Conservation (phyloP, 2,797 vertebrate genomes). For the Petrocephalus schoutedeni region DNA sequence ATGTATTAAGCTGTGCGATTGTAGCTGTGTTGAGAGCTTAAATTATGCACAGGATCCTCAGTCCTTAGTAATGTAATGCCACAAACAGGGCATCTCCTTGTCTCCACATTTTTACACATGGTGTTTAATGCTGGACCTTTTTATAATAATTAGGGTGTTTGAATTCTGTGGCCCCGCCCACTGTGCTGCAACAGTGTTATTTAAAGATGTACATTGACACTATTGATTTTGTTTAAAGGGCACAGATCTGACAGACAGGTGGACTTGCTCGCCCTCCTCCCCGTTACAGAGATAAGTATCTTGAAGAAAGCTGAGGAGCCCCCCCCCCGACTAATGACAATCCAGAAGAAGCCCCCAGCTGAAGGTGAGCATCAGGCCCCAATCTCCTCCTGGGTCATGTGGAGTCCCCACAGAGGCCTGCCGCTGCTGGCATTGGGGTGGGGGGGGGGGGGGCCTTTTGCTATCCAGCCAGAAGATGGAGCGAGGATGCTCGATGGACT, state of each 20-base stretch:
- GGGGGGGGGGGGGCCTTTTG: slow-evolving; percentile 43
- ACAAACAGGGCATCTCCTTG: not conserved
- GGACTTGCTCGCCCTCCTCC: not conserved
- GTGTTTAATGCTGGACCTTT: not conserved
- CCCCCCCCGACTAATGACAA: slow-evolving; percentile 51
- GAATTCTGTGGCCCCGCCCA: not conserved
- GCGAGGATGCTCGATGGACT: slow-evolving; percentile 43
- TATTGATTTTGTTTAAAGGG: slow-evolving; percentile 1
- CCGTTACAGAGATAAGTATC: not conserved
- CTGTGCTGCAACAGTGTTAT: slow-evolving; percentile 1
- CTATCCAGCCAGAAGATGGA: slow-evolving; percentile 65
- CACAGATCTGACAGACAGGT: not conserved
- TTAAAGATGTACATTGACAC: not conserved
- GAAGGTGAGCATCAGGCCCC: slow-evolving; percentile 12
- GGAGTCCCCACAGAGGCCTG: slow-evolving; percentile 58
- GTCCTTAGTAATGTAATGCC: not conserved
- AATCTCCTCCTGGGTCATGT: not conserved
- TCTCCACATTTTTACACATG: not conserved
- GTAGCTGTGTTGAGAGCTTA: not conserved
- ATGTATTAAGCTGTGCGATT: not conserved
- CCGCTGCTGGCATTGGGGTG: slow-evolving; percentile 62
- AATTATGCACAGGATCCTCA: not conserved
- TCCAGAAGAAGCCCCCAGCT: slow-evolving; percentile 51
- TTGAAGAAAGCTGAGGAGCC: slow-evolving; percentile 42
- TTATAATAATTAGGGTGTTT: not conserved